Percentiles rank a stretch among this genome's conserved stretches.
These are phyloP conservation scores for Acomys russatus DNA, from an alignment of 2,797 vertebrate species.

Conservation along the genomic window DNA sequence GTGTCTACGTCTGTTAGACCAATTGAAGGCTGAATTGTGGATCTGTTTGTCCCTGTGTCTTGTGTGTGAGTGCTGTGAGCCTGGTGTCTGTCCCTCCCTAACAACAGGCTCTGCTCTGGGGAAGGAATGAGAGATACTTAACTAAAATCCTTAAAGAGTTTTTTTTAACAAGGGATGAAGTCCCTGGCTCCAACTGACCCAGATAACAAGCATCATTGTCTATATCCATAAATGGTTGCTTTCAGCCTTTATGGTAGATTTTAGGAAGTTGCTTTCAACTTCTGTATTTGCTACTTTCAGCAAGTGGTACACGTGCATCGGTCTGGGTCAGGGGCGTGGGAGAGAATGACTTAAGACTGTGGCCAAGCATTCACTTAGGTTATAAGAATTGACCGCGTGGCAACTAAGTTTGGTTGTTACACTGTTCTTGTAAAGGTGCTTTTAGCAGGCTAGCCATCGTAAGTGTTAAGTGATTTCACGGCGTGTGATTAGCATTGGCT, in stretches of 20 bases:
- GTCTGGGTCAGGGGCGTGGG: not conserved
- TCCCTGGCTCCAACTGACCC: not conserved
- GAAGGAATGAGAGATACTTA: not conserved
- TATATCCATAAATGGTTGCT: not conserved
- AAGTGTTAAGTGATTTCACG: not conserved
- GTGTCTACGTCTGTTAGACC: not conserved
- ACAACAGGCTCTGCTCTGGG: not conserved
- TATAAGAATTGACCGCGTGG: not conserved
- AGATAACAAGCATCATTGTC: not conserved
- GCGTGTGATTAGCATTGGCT: not conserved
- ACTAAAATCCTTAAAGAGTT: not conserved
- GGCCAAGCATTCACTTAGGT: not conserved
- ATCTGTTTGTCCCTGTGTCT: not conserved
- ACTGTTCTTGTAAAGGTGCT: not conserved
- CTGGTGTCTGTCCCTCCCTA: not conserved
- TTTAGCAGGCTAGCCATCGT: not conserved
- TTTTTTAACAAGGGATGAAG: not conserved
- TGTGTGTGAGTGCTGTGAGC: not conserved
- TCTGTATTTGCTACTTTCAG: not conserved
- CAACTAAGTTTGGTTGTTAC: not conserved
- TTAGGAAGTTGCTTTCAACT: not conserved
- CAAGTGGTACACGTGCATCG: too few species aligned
- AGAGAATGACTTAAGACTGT: not conserved
- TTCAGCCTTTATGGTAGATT: not conserved
- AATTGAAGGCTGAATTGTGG: not conserved